Evolutionary conservation across 2,797 vertebrate species (phyloP).

Genomic region (Glossophaga mutica): DNA sequence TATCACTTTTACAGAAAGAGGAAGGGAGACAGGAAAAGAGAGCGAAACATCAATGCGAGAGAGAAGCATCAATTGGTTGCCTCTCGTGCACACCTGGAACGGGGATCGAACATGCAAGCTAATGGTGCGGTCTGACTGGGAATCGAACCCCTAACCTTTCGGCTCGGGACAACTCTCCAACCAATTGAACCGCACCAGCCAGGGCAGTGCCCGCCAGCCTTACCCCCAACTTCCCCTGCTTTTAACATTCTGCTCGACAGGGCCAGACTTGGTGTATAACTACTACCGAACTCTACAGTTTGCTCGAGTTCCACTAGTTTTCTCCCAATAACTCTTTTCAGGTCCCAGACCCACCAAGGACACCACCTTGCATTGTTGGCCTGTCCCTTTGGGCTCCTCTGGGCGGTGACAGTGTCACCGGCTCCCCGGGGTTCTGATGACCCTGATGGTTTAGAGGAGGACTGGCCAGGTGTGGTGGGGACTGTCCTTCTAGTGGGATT

Average conservation of each 20-base stretch:
- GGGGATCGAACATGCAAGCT: background rate
- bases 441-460: background rate
- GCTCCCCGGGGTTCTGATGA: background rate
- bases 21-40: background rate
- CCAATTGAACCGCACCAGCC: background rate
- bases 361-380: rapidly evolving
- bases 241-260: too few relatives aligned
- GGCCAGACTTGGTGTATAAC: rapidly evolving
- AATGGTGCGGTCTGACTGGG: background rate
- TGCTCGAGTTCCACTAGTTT: rapidly evolving
- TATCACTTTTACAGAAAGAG: background rate
- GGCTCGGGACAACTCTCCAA: background rate
- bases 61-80: background rate
- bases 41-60: background rate
- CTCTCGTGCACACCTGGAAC: too few relatives aligned
- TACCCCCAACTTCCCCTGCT: background rate
- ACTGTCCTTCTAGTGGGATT: background rate
- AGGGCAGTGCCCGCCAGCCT: background rate
- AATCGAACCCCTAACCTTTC: background rate
- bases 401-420: background rate
- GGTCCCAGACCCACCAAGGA: background rate
- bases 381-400: background rate
- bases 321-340: background rate
- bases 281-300: rapidly evolving
- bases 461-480: rapidly evolving